Conservation (phyloP, 2,797 vertebrate genomes). For the Anguilla megastoma region DNA sequence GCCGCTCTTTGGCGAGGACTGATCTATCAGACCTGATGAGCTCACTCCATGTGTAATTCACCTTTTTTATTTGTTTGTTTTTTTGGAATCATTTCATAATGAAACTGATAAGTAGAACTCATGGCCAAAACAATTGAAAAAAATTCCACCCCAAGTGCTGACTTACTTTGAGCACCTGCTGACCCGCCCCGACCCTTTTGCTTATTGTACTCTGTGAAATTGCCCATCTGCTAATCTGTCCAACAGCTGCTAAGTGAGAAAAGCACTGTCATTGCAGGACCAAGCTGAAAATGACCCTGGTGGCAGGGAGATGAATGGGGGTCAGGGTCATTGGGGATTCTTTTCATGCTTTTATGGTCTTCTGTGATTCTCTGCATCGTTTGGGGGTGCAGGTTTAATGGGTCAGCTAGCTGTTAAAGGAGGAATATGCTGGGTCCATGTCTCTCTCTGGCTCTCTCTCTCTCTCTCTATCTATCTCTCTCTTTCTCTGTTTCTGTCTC, state of each 20-base stretch:
- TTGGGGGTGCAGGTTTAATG: not conserved
- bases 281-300: not conserved
- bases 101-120: not conserved
- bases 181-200: not conserved
- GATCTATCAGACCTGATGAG: not conserved
- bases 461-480: not conserved
- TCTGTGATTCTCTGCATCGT: not conserved
- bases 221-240: not conserved
- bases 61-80: not conserved
- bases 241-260: constrained; percentile 9
- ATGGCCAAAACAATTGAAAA: not conserved
- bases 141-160: not conserved
- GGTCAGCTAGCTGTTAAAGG: not conserved
- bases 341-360: not conserved
- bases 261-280: not conserved
- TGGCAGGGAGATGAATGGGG: not conserved
- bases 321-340: not conserved
- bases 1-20: not conserved
- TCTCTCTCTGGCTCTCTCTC: not conserved
- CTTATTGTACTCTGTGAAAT: not conserved
- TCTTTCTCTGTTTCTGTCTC: too few relatives aligned
- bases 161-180: constrained; percentile 14
- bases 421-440: not conserved
- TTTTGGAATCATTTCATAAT: constrained; percentile 1
- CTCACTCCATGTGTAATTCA: not conserved